Base-by-base conservation (phyloP, 2,797 vertebrate species). In the Linurgus olivaceus region DNA sequence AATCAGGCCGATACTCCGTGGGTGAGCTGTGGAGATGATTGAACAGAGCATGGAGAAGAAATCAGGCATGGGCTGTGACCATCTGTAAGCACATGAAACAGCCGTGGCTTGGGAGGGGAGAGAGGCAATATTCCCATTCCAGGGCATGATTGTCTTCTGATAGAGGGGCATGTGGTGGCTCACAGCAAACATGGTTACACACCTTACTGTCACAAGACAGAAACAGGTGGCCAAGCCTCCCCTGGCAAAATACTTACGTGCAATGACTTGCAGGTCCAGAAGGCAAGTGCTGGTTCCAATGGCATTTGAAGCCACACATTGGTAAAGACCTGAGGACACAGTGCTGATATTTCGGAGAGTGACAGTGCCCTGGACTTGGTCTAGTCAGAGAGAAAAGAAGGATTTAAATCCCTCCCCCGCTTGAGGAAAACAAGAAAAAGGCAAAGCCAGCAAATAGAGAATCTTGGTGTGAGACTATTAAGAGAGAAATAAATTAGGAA, bases 301-400 rank as follows among this genome's bases (percentile, higher is more conserved):
- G 88, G 98, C 98, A 17, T 99, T 99, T 96, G 98, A 99, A 96
- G 99, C 99, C 78, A 99, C 98, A 59, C 99, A 99, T 97, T 99
- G 99, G 97, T 99, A 99, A 93, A 99, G 97, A 89, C 99, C 99
- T 87, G 99, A 99, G 83, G 98, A 98, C 94, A 98, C 97, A 94
- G 98, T 97, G 95, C 99, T 99, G 97, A 99, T 99, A 98, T 99
- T 99, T 97, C 99, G 98, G 90, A 99, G 98, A 58, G 98, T 98
- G 84, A 99, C 98, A 25, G 99, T 99, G 62, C 99, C 99, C 97
- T 99, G 99, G 98, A 99, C 98, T 98, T 99, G 99, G 98, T 99
- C 99, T 99, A 97, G 94, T 93, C 92, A 93, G 88, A 92, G 67
- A 92, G 84, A 96, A 96, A 94, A 94, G 93, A 95, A 93, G 93